Percentiles rank a stretch among this genome's conserved stretches.
Evolutionary conservation across 2,888 invertebrate species (phyloP).

Genomic region (Eledone cirrhosa): DNA sequence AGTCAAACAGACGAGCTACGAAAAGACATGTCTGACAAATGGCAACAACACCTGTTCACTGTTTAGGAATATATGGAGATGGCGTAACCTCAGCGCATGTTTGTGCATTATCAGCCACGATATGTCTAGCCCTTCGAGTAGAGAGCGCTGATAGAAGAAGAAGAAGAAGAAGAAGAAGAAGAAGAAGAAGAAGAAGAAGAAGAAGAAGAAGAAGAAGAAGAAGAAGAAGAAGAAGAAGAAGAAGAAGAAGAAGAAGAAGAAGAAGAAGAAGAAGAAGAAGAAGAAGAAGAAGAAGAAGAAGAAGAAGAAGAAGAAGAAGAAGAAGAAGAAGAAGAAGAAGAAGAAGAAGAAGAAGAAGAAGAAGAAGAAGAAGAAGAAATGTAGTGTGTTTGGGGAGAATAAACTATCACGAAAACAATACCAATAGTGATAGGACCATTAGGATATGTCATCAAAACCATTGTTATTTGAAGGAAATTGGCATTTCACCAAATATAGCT

Average conservation of each 20-base stretch:
- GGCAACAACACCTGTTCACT: no score
- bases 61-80: no score
- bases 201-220: constrained; percentile 11
- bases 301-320: constrained; percentile 30
- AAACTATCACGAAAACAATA: no score
- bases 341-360: constrained; percentile 29
- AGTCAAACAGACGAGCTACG: not conserved
- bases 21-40: no score
- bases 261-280: constrained; percentile 2
- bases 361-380: constrained; percentile 30
- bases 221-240: not conserved
- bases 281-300: constrained; percentile 29
- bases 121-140: no score
- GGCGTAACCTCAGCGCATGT: no score
- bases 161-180: not conserved
- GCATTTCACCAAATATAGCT: no score
- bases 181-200: constrained; percentile 1
- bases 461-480: no score
- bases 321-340: constrained; percentile 30
- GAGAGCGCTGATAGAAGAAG: not conserved
- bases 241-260: constrained; percentile 9
- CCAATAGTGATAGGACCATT: no score
- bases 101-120: no score
- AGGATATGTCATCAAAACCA: no score
- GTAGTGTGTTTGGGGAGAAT: no score